Base-by-base conservation (phyloP, 1,140 invertebrate species). In the Euura lappo region DNA sequence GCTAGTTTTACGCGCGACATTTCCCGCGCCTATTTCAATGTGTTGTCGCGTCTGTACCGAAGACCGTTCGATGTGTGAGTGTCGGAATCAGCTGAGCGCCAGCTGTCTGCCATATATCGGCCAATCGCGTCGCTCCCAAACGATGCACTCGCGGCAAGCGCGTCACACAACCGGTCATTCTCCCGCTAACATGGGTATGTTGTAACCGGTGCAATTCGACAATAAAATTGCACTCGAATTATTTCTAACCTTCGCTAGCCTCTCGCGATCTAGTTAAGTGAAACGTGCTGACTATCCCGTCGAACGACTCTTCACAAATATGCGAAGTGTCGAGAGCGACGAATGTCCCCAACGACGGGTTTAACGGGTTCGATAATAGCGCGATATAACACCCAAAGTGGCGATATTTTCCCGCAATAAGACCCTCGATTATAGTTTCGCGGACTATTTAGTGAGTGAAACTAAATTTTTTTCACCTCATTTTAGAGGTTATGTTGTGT, bases 31-130 rank as follows among this genome's bases (percentile, higher is more conserved):
- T 28, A 28, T 43, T 28, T 65, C 68, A 75, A 67, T 68, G 45
- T 76, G 75, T 72, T 72, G 69, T 2, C 47, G 44, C 42, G 44
- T 77, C 67, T 75, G 74, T 74, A 45, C 5, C 6, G 7, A 2
- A 13, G 2, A 43, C 42, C 43, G 45, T 64, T 66, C 67, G 78
- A 60, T 77, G 79, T 13, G 71, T 68, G 44, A 5, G 44, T 28
- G 43, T 66, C 4, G 64, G 70, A 79, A 86, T 87, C 85, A 86
- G 86, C 85, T 87, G 86, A 86, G 85, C 78, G 79, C 84, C 85
- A 87, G 86, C 86, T 86, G 86, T 84, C 81, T 44, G 67, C 67
- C 67, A 44, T 8, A 60, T 8, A 11, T 60, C 51, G 51, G 13
- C 51, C 51, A 60, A 60, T 60, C 51, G 51, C 8, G 5, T 60